A percentile compares a stretch with the other conserved stretches of the same genome.
These are phyloP conservation scores for Rallus crepitans DNA, from an alignment of 2,797 vertebrate species.

Conservation along the genomic window DNA sequence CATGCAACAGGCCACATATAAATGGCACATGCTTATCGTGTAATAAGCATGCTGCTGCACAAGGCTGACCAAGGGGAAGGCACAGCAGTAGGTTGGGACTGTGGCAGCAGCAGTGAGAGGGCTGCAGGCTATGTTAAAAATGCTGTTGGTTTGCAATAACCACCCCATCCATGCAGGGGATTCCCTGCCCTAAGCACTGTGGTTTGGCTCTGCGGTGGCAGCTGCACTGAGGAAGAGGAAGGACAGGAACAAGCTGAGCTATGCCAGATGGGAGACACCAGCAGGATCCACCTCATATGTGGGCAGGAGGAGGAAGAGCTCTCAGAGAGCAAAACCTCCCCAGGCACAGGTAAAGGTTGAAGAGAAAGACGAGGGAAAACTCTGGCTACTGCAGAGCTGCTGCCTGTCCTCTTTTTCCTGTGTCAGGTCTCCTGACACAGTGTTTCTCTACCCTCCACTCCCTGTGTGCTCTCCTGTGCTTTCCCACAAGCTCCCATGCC, in stretches of 20 bases:
- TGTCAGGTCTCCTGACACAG: rapidly evolving
- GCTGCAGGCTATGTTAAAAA: neutral
- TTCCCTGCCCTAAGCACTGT: neutral
- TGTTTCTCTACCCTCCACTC: neutral
- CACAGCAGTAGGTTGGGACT: neutral
- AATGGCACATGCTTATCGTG: rapidly evolving
- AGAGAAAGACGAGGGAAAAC: neutral
- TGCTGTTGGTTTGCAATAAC: neutral
- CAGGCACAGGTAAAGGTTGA: neutral
- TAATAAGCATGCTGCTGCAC: no score
- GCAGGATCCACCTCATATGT: neutral
- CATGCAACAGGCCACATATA: rapidly evolving
- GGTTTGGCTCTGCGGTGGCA: rapidly evolving
- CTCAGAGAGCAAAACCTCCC: neutral
- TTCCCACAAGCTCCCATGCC: neutral
- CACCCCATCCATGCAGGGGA: neutral
- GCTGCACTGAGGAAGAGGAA: neutral
- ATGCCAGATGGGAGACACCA: neutral
- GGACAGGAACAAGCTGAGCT: neutral
- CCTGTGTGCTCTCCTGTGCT: neutral
- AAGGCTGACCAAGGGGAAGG: neutral
- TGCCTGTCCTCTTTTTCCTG: neutral
- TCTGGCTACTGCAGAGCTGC: neutral
- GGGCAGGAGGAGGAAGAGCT: neutral
- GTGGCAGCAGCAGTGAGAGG: neutral